Base-by-base conservation (phyloP, 2,113 vertebrate species). In the Pelvicachromis taeniatus region DNA sequence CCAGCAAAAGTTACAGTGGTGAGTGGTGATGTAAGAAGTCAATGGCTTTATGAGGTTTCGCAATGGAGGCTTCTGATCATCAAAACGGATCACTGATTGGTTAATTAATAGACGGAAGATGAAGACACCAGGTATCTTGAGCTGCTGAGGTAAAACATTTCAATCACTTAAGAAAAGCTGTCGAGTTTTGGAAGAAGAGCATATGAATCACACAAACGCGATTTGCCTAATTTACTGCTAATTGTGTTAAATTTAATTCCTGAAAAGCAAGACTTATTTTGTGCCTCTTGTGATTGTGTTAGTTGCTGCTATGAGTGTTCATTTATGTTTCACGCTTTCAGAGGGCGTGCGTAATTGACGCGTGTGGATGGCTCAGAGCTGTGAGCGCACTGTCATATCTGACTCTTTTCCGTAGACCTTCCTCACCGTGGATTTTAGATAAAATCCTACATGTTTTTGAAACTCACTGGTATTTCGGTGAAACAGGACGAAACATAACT, bases 331-430 rank as follows among this genome's bases (percentile, higher is more conserved):
- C n/a, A 7, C 4, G 17, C 31, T 35, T 35, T 63, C 35, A 35
- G 17, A 7, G 1, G 9, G 35, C 35, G 58, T 61, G 58, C 1
- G 0, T 61, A 61, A 61, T 35, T 61, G 58, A 61, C 58, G 0
- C 35, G 58, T 1, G 1, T 63, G 9, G 31, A 63, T 35, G 59
- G 59, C 59, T 63, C 59, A 63, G 35, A 63, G 17, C 31, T 38
- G 31, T 63, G 17, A 63, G 17, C 31, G 0, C 31, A 35, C 31
- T 35, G 59, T 63, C 2, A 0, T 63, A n/a, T 38, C 6, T 63
- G 59, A 9, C 31, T 63, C 10, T 38, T 63, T 35, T 63, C 17
- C 31, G 10, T 63, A 38, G 31, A 38, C 31, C 59, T 63, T 63
- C 10, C 31, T n/a, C 59, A 35, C 31, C 10, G 1, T 63, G 17